Conservation (phyloP, 2,888 invertebrate species). For the Mythimna ferrago region DNA sequence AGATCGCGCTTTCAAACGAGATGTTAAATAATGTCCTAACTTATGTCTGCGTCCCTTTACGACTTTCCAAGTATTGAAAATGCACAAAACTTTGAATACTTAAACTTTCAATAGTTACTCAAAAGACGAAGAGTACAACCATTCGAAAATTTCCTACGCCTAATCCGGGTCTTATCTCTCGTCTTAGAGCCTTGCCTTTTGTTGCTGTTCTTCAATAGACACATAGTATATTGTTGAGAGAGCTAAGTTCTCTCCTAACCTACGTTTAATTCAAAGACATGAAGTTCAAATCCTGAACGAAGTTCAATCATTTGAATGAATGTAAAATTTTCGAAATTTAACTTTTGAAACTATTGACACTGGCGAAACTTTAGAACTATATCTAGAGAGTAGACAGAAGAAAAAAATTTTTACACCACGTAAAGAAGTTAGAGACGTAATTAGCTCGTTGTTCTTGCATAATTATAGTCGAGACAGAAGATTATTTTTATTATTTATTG, state of each 20-base stretch:
- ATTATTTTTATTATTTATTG: no score
- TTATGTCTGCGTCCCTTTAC: constrained; percentile 14
- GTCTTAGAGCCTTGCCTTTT: constrained; percentile 51
- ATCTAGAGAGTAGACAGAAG: background rate
- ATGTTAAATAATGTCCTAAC: constrained; percentile 21
- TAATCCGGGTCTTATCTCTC: constrained; percentile 14
- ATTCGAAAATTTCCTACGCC: constrained; percentile 5
- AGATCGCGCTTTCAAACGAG: constrained; percentile 10
- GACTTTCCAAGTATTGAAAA: constrained; percentile 23
- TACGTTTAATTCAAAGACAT: constrained; percentile 25
- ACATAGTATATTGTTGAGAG: constrained; percentile 33
- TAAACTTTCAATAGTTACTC: constrained; percentile 14
- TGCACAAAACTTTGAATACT: constrained; percentile 20
- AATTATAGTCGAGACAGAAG: constrained; percentile 1
- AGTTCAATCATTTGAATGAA: constrained; percentile 10
- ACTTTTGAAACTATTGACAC: background rate
- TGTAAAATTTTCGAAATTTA: background rate
- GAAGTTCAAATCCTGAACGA: constrained; percentile 28
- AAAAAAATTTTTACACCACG: background rate
- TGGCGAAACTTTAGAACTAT: background rate
- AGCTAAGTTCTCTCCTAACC: constrained; percentile 32
- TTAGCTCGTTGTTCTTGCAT: background rate
- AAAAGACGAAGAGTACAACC: constrained; percentile 20
- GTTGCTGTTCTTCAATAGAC: constrained; percentile 47
- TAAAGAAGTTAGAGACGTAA: no score